Percentiles rank a stretch among this genome's conserved stretches.
phyloP scores from a whole-genome alignment of 2,797 vertebrate genomes.

The Channa striata region DNA sequence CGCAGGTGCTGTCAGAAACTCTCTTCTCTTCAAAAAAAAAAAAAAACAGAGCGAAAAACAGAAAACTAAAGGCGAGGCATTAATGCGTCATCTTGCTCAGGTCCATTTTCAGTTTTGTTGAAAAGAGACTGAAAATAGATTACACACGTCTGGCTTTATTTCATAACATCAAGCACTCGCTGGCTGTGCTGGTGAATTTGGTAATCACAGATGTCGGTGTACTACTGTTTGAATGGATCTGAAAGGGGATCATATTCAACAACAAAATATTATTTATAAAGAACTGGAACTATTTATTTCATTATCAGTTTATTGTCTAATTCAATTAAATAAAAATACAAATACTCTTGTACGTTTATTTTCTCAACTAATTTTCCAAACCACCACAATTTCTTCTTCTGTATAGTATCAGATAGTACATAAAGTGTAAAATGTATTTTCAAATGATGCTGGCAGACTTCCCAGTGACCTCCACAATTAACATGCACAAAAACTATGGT shows the following conservation, averaged over 20 bases:
- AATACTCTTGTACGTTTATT: too few species aligned
- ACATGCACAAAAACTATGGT: conserved; percentile 17
- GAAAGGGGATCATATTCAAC: not conserved
- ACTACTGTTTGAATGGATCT: not conserved
- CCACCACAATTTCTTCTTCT: too few species aligned
- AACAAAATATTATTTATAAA: too few species aligned
- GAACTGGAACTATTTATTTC: too few species aligned
- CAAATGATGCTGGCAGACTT: conserved; percentile 4
- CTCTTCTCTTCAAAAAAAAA: conserved; percentile 25
- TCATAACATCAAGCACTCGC: not conserved
- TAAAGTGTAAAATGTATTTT: not conserved
- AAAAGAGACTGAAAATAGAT: not conserved
- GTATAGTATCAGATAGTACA: too few species aligned
- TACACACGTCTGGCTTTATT: conserved; percentile 19
- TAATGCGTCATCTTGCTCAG: not conserved
- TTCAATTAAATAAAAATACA: too few species aligned
- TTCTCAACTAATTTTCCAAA: too few species aligned
- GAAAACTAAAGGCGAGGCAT: too few species aligned
- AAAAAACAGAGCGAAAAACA: conserved; percentile 31
- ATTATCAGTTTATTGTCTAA: too few species aligned
- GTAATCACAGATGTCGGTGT: too few species aligned
- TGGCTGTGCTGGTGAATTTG: not conserved
- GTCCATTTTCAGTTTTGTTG: conserved; percentile 19
- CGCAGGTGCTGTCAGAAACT: conserved; percentile 60
- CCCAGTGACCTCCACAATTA: conserved; percentile 16